Evolutionary conservation across 2,797 vertebrate genomes (phyloP).

Genomic region (Leuciscus waleckii): DNA sequence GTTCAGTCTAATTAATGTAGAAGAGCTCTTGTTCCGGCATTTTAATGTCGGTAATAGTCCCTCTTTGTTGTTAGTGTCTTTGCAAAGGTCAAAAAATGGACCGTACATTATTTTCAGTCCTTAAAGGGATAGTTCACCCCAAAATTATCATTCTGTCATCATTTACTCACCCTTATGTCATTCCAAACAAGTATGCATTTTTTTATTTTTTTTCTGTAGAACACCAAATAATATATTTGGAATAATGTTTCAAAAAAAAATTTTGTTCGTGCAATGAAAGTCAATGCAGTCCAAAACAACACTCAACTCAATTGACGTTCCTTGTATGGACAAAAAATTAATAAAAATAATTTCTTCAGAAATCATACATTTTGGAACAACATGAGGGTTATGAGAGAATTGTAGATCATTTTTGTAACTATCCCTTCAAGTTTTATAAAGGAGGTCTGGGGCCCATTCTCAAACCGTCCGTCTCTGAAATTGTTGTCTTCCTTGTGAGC

Average conservation of each 20-base stretch:
- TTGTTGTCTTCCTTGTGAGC: neutral
- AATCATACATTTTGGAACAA: neutral
- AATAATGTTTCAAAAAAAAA: neutral
- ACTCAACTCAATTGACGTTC: neutral
- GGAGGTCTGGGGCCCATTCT: neutral
- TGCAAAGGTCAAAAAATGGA: neutral
- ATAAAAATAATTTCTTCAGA: neutral
- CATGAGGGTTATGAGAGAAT: neutral
- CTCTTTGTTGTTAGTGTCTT: neutral
- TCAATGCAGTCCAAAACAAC: neutral
- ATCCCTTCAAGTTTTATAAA: neutral
- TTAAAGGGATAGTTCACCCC: neutral
- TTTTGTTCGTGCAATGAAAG: neutral
- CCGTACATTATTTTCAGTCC: neutral
- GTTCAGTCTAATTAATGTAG: constrained; percentile 46
- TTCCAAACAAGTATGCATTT: neutral
- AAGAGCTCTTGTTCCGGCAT: constrained; percentile 15
- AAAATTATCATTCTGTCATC: neutral
- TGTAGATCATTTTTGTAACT: no score
- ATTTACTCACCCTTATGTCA: neutral
- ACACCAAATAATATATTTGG: neutral
- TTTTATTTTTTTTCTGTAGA: neutral
- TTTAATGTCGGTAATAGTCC: constrained; percentile 11
- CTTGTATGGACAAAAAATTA: neutral
- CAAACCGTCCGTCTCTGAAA: neutral